Conservation (phyloP, 2,888 invertebrate genomes). For the Tromatobia lineatoria region DNA sequence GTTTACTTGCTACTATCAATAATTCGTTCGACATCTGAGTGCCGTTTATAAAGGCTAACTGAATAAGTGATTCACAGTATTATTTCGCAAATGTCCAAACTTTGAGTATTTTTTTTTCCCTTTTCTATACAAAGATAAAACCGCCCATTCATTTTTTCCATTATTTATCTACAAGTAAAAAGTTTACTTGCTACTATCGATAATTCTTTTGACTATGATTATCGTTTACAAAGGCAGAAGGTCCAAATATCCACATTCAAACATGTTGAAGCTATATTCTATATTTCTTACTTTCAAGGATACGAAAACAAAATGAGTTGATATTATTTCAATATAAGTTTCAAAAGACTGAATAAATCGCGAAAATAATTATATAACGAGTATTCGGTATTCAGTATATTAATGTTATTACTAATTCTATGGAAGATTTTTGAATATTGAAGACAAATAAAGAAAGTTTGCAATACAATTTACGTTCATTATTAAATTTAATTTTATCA, state of each 20-base stretch:
- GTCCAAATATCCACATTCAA: no score
- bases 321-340: neutral
- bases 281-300: no score
- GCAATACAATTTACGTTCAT: neutral
- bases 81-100: neutral
- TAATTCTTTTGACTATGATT: no score
- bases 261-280: no score
- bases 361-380: neutral
- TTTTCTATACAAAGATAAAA: neutral
- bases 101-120: neutral
- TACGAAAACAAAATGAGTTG: no score
- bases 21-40: neutral
- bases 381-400: neutral
- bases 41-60: neutral
- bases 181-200: no score
- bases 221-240: no score
- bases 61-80: neutral
- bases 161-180: no score
- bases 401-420: neutral
- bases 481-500: neutral
- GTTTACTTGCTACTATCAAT: neutral
- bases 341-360: neutral
- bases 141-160: no score
- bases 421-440: neutral
- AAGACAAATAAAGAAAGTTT: neutral